Evolutionary conservation across 1,140 invertebrate species (phyloP).

Genomic region (Macrocentrus cingulum): DNA sequence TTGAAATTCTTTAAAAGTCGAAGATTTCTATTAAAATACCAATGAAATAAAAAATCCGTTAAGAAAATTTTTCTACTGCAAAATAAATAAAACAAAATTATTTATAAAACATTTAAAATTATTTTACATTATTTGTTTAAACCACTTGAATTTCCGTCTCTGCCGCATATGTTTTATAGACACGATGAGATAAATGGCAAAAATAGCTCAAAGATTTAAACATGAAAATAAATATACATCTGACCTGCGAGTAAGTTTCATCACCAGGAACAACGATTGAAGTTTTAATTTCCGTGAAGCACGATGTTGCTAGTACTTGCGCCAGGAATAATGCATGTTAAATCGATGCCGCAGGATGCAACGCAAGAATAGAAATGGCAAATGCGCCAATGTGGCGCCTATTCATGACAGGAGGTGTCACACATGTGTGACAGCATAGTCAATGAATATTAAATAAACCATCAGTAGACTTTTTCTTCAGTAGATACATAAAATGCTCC

Average conservation of each 20-base stretch:
- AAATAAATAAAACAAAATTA: background rate
- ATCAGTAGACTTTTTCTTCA: background rate
- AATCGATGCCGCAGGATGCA: constrained; percentile 13
- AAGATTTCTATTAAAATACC: background rate
- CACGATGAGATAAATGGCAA: too few relatives aligned
- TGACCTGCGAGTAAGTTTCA: background rate
- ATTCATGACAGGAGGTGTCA: constrained; percentile 35
- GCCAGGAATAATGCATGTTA: constrained; percentile 39
- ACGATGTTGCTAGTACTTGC: background rate
- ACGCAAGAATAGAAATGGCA: constrained; percentile 40
- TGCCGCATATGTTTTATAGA: too few relatives aligned
- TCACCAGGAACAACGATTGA: background rate
- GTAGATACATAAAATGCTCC: too few relatives aligned
- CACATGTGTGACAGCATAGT: constrained; percentile 25
- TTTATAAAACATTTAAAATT: background rate
- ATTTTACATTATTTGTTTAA: too few relatives aligned
- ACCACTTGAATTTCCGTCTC: too few relatives aligned
- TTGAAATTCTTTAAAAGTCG: background rate
- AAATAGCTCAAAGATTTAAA: too few relatives aligned
- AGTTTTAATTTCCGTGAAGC: background rate
- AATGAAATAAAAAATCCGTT: too few relatives aligned
- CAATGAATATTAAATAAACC: constrained; percentile 11
- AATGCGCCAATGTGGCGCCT: constrained; percentile 42
- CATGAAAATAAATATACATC: too few relatives aligned
- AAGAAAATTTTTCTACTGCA: background rate